Evolutionary conservation across 2,113 vertebrate species (phyloP).

Genomic region (Indicator maculatus): DNA sequence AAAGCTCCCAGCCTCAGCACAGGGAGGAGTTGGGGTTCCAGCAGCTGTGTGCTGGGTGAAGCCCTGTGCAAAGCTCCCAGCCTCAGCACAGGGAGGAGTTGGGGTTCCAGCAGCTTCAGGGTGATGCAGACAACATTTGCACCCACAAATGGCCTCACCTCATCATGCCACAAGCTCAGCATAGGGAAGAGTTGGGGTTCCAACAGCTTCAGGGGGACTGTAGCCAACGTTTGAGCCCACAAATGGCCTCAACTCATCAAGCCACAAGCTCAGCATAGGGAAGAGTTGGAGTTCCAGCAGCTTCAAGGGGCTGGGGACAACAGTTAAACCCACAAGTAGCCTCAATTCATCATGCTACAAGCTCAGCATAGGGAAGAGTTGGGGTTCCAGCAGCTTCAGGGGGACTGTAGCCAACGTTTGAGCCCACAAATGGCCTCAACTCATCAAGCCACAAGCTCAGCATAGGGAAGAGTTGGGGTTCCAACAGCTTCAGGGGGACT

Average conservation of each 20-base stretch:
- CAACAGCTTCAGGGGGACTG: too few relatives aligned
- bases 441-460: too few relatives aligned
- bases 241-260: too few relatives aligned
- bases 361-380: not conserved
- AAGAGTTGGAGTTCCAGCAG: not conserved
- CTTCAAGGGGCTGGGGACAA: not conserved
- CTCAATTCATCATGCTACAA: not conserved
- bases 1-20: not conserved
- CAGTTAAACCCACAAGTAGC: not conserved
- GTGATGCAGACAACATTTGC: not conserved
- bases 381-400: not conserved
- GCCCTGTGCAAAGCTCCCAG: not conserved
- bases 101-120: not conserved
- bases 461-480: not conserved
- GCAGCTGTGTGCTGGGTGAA: not conserved
- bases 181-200: too few relatives aligned
- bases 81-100: rapidly evolving
- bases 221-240: too few relatives aligned
- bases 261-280: too few relatives aligned
- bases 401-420: not conserved
- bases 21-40: not conserved
- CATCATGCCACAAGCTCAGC: too few relatives aligned
- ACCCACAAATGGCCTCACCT: not conserved
- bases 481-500: not conserved
- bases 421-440: not conserved